Evolutionary conservation across 64 coral and sea anemone genomes (phyloP), one percentile per base, ranked within the genome.

Genomic region (Stichodactyla mertensii): DNA sequence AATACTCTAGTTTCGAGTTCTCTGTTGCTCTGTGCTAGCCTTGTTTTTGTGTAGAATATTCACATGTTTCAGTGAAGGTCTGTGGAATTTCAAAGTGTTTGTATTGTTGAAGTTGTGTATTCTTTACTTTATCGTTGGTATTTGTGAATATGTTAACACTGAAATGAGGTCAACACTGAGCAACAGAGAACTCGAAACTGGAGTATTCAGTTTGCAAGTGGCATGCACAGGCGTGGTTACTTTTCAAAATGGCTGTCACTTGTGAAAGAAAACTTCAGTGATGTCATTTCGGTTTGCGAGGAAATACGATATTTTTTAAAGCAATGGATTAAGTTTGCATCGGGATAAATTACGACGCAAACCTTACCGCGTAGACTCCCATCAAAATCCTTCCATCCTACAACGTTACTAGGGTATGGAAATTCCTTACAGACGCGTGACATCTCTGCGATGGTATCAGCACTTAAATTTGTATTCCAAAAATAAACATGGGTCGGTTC

Each of bases 401-500:
- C 19, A 86, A 92, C 86, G 86, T 92, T 66, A 82, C 64, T 56
- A 51, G 91, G 64, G 55, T 92, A 52, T 52, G 91, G 91, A 15
- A 64, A 69, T 54, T 92, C 86, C 80, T 81, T 92, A 24, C 91
- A 85, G 18, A 88, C 80, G 45, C 67, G 86, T 20, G 86, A 79
- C 91, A 92, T 88, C 28, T 19, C 80, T 51, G 58, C 4, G 0
- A 92, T 92, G 22, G 45, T 55, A 4, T 16, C 71, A 13, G 52
- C 57, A 31, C 55, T 55, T 19, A 92, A 22, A n/a, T 28, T 80
- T 36, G 86, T 88, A 55, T 87, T 66, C 91, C 91, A 92, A 11
- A 92, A 0, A 78, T 92, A 92, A 4, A 92, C 82, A 85, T 88
- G 86, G 9, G 91, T 78, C 28, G 88, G 69, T 20, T 92, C 86